Conservation (phyloP, 2,797 vertebrate genomes). For the Lutjanus campechanus region DNA sequence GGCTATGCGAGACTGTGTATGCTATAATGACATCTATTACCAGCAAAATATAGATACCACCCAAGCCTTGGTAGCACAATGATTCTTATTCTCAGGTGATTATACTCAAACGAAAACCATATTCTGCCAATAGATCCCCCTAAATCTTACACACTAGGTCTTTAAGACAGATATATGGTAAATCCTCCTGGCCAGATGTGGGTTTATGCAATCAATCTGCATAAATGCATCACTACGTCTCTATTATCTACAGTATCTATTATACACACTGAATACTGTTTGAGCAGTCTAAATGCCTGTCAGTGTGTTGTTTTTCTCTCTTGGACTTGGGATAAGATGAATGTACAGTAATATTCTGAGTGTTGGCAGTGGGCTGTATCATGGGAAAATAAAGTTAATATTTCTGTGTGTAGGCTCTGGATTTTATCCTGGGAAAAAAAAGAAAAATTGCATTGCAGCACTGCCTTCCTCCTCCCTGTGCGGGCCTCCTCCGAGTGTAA, state of each 20-base stretch:
- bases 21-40: no score
- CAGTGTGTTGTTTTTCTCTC: background rate
- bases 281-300: background rate
- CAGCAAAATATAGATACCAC: no score
- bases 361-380: constrained; percentile 8
- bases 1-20: no score
- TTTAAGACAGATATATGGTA: background rate
- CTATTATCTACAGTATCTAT: no score
- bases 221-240: background rate
- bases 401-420: constrained; percentile 27
- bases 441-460: constrained; percentile 11
- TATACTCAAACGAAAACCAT: no score
- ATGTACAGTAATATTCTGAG: background rate
- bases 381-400: constrained; percentile 15
- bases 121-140: no score
- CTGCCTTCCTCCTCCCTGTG: constrained; percentile 10
- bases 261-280: background rate
- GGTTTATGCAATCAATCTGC: background rate
- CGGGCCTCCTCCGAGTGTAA: constrained; percentile 46
- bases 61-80: no score
- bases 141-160: no score
- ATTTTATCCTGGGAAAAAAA: constrained; percentile 30
- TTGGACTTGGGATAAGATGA: background rate
- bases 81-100: no score
- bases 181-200: background rate